These are phyloP conservation scores for Phoebastria nigripes DNA, from an alignment of 2,797 vertebrate genomes.

Conservation along the genomic window DNA sequence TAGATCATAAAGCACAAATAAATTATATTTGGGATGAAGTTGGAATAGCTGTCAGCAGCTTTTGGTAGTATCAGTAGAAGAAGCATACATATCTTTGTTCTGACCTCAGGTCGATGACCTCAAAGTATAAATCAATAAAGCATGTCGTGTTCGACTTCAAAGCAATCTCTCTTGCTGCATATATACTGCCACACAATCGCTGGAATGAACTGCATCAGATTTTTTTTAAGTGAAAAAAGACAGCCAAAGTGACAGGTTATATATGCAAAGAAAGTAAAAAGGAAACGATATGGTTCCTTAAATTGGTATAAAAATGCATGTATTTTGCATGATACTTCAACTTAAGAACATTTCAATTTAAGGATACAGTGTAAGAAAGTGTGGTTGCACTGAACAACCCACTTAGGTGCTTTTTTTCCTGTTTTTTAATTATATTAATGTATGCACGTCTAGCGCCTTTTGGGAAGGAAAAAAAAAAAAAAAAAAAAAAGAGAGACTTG, in stretches of 20 bases:
- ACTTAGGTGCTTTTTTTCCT: not conserved
- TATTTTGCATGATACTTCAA: not conserved
- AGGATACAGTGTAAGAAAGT: not conserved
- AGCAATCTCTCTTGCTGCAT: not conserved
- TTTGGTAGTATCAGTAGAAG: not conserved
- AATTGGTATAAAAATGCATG: not conserved
- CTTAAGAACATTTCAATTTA: not conserved
- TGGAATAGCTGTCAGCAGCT: not conserved
- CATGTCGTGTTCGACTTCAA: not conserved
- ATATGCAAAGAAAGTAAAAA: not conserved
- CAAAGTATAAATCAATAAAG: not conserved
- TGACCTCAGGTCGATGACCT: not conserved
- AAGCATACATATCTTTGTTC: not conserved
- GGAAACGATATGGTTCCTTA: not conserved
- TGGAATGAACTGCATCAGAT: not conserved
- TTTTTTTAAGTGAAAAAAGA: not conserved
- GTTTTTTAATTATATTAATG: not conserved
- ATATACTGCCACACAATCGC: not conserved
- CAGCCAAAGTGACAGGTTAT: not conserved
- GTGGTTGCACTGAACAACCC: not conserved
- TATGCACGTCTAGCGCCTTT: rapidly evolving
- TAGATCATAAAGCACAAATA: not conserved
- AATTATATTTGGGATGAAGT: not conserved
- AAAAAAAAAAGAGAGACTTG: not conserved
- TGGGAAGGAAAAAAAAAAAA: not conserved